Evolutionary conservation across 2,888 invertebrate genomes (phyloP).

Genomic region (Dugesia japonica): DNA sequence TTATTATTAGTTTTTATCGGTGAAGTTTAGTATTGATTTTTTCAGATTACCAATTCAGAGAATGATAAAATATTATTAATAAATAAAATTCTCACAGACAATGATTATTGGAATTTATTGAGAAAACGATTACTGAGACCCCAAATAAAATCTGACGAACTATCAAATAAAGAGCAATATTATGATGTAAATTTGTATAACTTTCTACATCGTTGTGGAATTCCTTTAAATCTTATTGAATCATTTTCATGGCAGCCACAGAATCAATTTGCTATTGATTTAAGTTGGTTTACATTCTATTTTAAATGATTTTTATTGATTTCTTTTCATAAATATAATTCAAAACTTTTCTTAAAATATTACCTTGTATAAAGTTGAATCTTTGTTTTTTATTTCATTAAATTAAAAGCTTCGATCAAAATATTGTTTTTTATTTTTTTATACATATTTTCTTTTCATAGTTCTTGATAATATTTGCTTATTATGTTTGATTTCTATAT

Average conservation of each 20-base stretch:
- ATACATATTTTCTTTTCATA: no score
- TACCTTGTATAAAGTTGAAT: no score
- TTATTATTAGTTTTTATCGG: neutral
- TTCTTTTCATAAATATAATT: neutral
- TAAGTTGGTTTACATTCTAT: neutral
- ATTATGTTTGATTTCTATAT: no score
- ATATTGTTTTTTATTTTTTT: no score
- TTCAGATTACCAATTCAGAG: neutral
- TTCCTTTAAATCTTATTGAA: neutral
- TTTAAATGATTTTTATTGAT: neutral
- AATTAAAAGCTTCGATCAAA: no score
- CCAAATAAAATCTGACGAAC: neutral
- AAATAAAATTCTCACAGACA: neutral
- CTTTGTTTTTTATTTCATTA: no score
- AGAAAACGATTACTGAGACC: neutral
- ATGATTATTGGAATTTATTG: neutral
- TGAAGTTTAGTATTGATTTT: neutral
- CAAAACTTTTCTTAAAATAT: neutral
- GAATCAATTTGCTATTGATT: neutral
- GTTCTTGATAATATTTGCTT: no score
- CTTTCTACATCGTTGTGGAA: neutral
- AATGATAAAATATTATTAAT: neutral
- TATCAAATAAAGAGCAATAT: neutral
- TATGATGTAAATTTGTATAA: constrained; percentile 1
- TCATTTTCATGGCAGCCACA: neutral